Evolutionary conservation across 2,113 vertebrate species (phyloP).

Genomic region (Zosterops pallidus): DNA sequence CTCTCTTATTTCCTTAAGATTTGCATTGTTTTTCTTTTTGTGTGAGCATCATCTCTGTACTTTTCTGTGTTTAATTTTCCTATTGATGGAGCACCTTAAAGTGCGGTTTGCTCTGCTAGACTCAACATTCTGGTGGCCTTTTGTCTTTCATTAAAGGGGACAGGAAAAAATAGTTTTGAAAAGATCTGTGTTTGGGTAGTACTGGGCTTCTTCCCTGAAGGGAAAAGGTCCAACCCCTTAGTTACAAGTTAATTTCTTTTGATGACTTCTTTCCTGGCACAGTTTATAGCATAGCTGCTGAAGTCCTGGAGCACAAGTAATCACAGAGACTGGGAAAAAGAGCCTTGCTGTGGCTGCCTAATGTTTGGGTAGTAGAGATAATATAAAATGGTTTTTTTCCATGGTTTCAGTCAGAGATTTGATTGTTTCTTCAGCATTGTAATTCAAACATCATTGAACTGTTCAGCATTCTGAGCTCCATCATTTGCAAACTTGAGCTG

Average conservation of each 20-base stretch:
- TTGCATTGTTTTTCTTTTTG: not conserved
- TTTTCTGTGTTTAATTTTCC: not conserved
- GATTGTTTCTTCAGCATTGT: slow-evolving; percentile 24
- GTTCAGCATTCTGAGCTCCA: not conserved
- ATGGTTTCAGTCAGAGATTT: slow-evolving; percentile 28
- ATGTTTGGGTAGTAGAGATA: slow-evolving; percentile 35
- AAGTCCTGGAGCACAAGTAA: not conserved
- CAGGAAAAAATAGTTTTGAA: not conserved
- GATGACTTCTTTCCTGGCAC: slow-evolving; percentile 16
- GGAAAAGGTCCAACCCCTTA: not conserved
- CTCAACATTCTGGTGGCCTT: not conserved
- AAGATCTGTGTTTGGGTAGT: not conserved
- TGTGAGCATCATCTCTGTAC: not conserved
- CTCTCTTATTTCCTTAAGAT: not conserved
- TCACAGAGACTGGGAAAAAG: slow-evolving; percentile 1
- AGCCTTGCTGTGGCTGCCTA: not conserved
- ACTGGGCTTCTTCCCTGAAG: not conserved
- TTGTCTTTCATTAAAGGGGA: not conserved
- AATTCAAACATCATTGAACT: slow-evolving; percentile 30
- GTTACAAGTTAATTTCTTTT: not conserved
- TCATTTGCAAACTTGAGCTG: not conserved
- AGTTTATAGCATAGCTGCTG: slow-evolving; percentile 16
- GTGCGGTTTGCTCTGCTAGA: not conserved
- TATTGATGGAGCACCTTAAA: not conserved
- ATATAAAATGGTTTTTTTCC: slow-evolving; percentile 48